Conservation (phyloP, 2,113 vertebrate species). For the Scopus umbretta region DNA sequence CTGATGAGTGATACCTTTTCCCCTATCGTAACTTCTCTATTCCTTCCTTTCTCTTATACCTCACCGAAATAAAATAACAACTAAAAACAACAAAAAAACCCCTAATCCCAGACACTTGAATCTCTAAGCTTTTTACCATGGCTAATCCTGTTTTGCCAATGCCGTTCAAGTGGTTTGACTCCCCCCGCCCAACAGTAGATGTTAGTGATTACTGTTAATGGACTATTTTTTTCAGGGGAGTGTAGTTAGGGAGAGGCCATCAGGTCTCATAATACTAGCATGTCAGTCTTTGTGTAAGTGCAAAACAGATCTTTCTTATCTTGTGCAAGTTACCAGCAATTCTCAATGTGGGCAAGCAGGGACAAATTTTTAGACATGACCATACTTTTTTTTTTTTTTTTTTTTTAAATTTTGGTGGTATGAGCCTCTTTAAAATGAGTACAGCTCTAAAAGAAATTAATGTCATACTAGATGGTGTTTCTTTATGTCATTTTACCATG, state of each 20-base stretch:
- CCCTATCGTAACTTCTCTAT: neutral
- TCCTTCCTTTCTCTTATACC: neutral
- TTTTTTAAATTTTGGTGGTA: neutral
- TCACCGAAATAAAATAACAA: neutral
- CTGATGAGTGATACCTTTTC: neutral
- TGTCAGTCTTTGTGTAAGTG: neutral
- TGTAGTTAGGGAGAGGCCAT: neutral
- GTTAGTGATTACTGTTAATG: neutral
- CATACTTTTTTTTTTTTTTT: no score
- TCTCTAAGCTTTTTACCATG: conserved; percentile 54
- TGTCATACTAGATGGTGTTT: neutral
- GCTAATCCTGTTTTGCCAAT: conserved; percentile 47
- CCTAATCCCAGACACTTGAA: conserved; percentile 1
- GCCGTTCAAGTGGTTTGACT: neutral
- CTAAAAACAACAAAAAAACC: neutral
- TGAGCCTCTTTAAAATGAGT: neutral
- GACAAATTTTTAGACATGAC: neutral
- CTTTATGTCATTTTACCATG: neutral
- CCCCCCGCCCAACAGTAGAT: neutral
- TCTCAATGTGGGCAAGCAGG: neutral
- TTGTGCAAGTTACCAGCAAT: neutral
- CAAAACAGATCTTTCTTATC: neutral
- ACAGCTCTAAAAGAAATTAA: neutral
- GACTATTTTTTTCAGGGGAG: neutral
- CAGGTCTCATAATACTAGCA: neutral